Conservation (phyloP, 2,113 vertebrate species). For the Capreolus pygargus region DNA sequence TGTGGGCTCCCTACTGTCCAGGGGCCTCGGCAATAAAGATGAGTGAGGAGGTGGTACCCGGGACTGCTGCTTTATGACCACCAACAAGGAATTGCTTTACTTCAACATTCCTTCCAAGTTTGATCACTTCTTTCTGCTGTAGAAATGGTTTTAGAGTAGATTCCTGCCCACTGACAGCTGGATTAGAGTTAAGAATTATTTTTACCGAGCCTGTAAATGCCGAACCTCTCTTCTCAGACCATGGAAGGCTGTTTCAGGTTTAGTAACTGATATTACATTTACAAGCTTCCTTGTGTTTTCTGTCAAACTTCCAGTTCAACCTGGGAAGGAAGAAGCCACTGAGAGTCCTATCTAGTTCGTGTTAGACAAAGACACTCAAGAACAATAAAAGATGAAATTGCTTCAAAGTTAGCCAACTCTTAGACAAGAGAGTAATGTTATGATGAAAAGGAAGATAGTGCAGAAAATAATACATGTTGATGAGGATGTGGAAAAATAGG, state of each 20-base stretch:
- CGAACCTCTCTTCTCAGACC: not conserved
- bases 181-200: conserved; percentile 45
- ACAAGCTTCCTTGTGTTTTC: not conserved
- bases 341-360: not conserved
- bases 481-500: not conserved
- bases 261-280: not conserved
- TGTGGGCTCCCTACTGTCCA: conserved; percentile 20
- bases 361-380: not conserved
- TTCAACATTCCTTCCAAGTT: conserved; percentile 60
- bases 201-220: not conserved
- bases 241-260: not conserved
- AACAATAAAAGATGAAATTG: not conserved
- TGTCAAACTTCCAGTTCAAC: not conserved
- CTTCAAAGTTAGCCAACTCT: not conserved
- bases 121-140: conserved; percentile 52
- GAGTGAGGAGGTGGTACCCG: conserved; percentile 26
- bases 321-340: not conserved
- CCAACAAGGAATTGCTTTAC: conserved; percentile 49
- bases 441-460: not conserved
- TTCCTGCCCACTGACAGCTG: conserved; percentile 44
- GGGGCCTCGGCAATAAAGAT: conserved; percentile 32
- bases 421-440: not conserved
- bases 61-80: conserved; percentile 15
- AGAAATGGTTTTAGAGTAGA: conserved; percentile 52
- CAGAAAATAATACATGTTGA: not conserved